phyloP scores from a whole-genome alignment of 2,797 vertebrate species.

The Falco biarmicus region DNA sequence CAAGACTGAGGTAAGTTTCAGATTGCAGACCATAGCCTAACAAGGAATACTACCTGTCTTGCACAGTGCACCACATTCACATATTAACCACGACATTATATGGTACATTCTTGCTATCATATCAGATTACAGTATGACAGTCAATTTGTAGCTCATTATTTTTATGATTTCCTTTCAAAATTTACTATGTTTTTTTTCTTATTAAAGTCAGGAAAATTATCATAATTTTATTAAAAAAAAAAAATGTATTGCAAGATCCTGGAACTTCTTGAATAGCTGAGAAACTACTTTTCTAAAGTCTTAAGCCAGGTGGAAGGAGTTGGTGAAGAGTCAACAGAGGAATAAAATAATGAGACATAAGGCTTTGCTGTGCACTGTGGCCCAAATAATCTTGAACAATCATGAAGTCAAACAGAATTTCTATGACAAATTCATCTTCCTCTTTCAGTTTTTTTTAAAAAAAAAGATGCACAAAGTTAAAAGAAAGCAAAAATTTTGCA shows the following conservation, averaged over 20 bases:
- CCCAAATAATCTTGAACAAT: background rate
- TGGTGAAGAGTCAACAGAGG: background rate
- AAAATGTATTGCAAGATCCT: background rate
- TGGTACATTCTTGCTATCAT: background rate
- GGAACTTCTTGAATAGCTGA: background rate
- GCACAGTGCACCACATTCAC: background rate
- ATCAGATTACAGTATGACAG: background rate
- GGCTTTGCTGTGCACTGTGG: background rate
- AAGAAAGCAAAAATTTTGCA: background rate
- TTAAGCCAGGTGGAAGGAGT: background rate
- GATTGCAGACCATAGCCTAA: background rate
- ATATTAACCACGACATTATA: background rate
- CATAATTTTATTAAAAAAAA: background rate
- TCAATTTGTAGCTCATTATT: background rate
- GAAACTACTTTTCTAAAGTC: background rate
- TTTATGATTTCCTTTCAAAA: background rate
- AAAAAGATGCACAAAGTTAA: background rate
- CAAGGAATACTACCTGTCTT: background rate
- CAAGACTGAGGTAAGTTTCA: background rate
- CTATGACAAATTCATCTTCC: background rate
- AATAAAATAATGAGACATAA: background rate
- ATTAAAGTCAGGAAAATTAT: background rate
- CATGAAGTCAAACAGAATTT: background rate
- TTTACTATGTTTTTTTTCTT: background rate
- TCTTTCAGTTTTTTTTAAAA: background rate